Percentiles rank a stretch among this genome's conserved stretches.
phyloP scores from a whole-genome alignment of 2,797 vertebrate species.

The Tragelaphus eurycerus region DNA sequence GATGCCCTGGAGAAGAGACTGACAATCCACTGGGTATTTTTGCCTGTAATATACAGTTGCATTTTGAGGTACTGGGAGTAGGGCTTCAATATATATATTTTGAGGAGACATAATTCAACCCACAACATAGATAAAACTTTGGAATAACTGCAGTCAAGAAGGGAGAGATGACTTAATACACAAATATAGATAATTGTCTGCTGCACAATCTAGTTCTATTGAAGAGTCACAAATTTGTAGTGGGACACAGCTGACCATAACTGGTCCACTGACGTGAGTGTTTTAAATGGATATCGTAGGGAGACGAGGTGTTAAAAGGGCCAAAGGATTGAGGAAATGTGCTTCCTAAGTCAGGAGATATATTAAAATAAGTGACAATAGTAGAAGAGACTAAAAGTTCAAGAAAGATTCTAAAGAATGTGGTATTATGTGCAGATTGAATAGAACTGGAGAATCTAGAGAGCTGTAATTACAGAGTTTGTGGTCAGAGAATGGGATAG shows the following conservation, averaged over 20 bases:
- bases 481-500: neutral
- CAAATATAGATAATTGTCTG: neutral
- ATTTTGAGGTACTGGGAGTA: neutral
- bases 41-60: neutral
- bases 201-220: neutral
- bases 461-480: neutral
- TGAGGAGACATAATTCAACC: neutral
- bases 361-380: neutral
- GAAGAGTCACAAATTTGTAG: neutral
- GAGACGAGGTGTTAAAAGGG: neutral
- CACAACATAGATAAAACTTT: neutral
- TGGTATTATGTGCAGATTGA: neutral
- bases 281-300: rapidly evolving
- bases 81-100: neutral
- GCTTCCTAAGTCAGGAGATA: neutral
- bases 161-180: neutral
- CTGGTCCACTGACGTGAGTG: neutral
- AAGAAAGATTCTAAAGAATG: neutral
- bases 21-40: neutral
- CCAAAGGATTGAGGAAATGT: neutral
- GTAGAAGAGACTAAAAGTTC: neutral
- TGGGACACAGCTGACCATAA: neutral
- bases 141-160: neutral
- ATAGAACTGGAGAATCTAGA: neutral
- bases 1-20: neutral